Base-by-base conservation (phyloP, 2,888 invertebrate genomes). In the Adelognathus sp. region DNA sequence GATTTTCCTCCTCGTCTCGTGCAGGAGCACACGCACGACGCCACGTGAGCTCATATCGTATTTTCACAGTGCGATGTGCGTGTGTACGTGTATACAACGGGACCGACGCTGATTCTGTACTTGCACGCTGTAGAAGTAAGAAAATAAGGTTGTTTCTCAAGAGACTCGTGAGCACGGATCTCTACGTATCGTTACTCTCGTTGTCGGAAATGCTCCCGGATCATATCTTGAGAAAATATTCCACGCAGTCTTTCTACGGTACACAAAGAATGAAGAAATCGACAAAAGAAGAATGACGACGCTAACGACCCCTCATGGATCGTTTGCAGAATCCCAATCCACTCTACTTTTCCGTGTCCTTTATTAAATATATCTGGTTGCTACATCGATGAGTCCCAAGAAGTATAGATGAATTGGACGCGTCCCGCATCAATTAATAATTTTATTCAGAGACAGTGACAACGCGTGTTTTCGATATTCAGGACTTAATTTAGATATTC, bases 121-220 rank as follows among this genome's bases (percentile, higher is more conserved):
- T 66, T 33, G 29, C 31, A 36, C 52, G 71, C 54, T 72, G 70
- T 44, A 67, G 52, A 14, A 36, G 69, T 64, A 69, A 63, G 27
- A 36, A 74, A 74, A 75, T 64, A 69, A 73, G 69, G 79, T 71
- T 76, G 58, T 71, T 75, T 58, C 79, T 81, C 71, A 64, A 79
- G 75, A 75, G 71, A 79, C 79, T 75, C 81, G 54, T 46, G n/a
- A n/a, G 61, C 54, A 74, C 60, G 31, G 36, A 70, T 74, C 69
- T n/a, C n/a, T 58, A 36, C 69, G 58, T 73, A 73, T 73, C 77
- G 54, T 67, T 71, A 63, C 56, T 61, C 21, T 77, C 63, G 14
- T 67, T 72, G 24, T 78, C 58, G 64, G 16, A 21, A 16, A 73
- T 27, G 29, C 52, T 73, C 60, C 56, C 63, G 63, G 69, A 70